These are phyloP conservation scores for Acromyrmex echinatior DNA, from an alignment of 1,140 invertebrate genomes.

Conservation along the genomic window DNA sequence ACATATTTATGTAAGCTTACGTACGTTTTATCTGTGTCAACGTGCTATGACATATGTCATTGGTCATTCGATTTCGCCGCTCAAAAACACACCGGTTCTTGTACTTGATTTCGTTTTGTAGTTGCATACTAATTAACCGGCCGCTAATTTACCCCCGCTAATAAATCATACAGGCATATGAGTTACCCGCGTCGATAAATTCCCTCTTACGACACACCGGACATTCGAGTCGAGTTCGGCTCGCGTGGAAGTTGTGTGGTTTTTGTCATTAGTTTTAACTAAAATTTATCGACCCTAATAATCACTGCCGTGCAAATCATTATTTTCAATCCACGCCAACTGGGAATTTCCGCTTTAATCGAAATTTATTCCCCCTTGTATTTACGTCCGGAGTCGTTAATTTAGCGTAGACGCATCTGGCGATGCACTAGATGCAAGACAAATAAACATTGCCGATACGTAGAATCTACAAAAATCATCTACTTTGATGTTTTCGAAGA, in stretches of 20 bases:
- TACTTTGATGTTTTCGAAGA: not conserved
- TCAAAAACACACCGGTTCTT: constrained; percentile 53
- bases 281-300: constrained; percentile 70
- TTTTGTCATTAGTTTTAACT: constrained; percentile 67
- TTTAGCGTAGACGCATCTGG: constrained; percentile 33
- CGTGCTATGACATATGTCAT: constrained; percentile 35
- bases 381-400: constrained; percentile 46
- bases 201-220: constrained; percentile 49
- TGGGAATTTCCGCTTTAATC: constrained; percentile 28
- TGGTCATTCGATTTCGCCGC: constrained; percentile 36
- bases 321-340: constrained; percentile 43
- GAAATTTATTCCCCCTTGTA: constrained; percentile 59
- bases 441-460: constrained; percentile 33
- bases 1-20: not conserved
- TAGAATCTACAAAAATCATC: constrained; percentile 4
- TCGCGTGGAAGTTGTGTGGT: constrained; percentile 43
- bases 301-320: constrained; percentile 65
- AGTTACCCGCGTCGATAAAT: constrained; percentile 69
- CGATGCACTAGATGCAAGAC: constrained; percentile 21
- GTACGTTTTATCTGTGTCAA: constrained; percentile 9
- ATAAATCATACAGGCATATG: constrained; percentile 62
- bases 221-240: constrained; percentile 51
- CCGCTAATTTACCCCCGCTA: constrained; percentile 48
- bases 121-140: constrained; percentile 68
- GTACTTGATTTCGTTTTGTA: constrained; percentile 48